Evolutionary conservation across 92 coral and sea anemone species (phyloP).

Genomic region (Virgularia gustaviana): DNA sequence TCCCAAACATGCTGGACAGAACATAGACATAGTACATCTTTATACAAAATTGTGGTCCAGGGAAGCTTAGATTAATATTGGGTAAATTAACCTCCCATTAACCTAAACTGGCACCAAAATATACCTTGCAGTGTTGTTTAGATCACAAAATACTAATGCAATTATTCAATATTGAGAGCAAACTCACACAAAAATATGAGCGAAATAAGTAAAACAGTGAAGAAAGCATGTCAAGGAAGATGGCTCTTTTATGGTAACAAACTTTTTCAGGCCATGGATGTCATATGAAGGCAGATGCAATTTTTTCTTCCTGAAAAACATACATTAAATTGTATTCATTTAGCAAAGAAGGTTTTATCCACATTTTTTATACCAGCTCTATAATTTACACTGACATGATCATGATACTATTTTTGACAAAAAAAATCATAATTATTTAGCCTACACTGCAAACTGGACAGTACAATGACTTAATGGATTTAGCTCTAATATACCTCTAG

Average conservation of each 20-base stretch:
- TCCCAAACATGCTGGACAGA: no score
- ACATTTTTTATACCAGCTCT: background rate
- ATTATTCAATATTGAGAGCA: background rate
- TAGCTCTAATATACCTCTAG: background rate
- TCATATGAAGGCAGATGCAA: constrained; percentile 67
- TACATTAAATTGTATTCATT: background rate
- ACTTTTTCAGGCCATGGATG: constrained; percentile 42
- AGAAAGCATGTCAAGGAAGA: constrained; percentile 65
- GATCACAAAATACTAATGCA: background rate
- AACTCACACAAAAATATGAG: constrained; percentile 75
- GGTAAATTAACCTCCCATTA: no score
- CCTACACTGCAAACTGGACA: background rate
- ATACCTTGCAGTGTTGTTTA: no score
- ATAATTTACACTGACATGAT: background rate
- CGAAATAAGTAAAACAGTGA: constrained; percentile 63
- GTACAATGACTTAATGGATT: background rate
- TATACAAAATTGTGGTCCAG: no score
- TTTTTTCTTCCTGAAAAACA: constrained; percentile 67
- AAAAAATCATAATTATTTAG: no score
- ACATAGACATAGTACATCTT: no score
- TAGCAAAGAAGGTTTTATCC: background rate
- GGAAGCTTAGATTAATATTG: no score
- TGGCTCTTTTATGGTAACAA: constrained; percentile 62
- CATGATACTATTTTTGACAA: background rate
- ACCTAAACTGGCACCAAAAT: no score